Evolutionary conservation across 2,888 invertebrate genomes (phyloP).

Genomic region (Polymixis lichenea): DNA sequence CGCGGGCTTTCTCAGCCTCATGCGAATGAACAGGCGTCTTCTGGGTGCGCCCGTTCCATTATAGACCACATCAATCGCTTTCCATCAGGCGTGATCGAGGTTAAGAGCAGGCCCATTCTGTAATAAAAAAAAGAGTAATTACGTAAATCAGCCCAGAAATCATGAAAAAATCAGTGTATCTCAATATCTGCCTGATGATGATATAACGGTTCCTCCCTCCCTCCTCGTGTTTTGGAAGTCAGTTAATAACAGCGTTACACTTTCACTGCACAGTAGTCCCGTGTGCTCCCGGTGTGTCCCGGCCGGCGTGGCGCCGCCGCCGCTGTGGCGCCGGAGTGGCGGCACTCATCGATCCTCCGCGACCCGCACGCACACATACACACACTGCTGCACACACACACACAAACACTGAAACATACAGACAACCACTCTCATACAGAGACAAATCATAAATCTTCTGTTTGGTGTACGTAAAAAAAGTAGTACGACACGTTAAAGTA

Average conservation of each 20-base stretch:
- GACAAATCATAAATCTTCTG: neutral
- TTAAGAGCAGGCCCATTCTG: too few relatives aligned
- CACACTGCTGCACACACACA: neutral
- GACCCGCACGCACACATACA: conserved; percentile 14
- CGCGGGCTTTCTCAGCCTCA: too few relatives aligned
- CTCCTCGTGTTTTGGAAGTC: neutral
- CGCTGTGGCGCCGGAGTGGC: conserved; percentile 54
- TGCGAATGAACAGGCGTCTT: too few relatives aligned
- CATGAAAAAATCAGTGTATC: neutral
- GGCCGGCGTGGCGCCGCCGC: conserved; percentile 45
- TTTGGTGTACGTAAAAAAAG: neutral
- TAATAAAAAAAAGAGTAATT: too few relatives aligned
- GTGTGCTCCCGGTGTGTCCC: conserved; percentile 32
- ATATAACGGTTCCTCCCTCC: too few relatives aligned
- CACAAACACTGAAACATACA: too few relatives aligned
- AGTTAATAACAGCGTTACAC: neutral
- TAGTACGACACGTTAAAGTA: neutral
- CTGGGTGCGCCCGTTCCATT: too few relatives aligned
- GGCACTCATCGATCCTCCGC: conserved; percentile 49
- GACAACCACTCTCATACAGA: neutral
- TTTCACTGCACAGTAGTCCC: neutral
- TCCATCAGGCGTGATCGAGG: too few relatives aligned
- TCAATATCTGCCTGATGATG: too few relatives aligned
- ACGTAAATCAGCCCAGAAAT: too few relatives aligned
- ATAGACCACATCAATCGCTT: too few relatives aligned